A percentile compares a stretch with the other conserved stretches of the same genome.
Conservation (phyloP, 2,888 invertebrate genomes). For the Euproctis similis region DNA sequence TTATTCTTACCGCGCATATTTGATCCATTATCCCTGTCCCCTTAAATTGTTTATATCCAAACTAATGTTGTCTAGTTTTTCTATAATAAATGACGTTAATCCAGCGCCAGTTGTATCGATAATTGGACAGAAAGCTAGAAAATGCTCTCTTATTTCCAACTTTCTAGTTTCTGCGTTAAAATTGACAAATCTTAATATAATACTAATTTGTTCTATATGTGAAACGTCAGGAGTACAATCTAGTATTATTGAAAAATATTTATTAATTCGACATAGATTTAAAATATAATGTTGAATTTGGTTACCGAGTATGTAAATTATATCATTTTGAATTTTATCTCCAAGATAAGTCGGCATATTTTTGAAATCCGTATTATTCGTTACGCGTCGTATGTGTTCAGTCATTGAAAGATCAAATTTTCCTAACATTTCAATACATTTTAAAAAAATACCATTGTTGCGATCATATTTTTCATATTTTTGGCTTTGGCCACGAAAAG, state of each 20-base stretch:
- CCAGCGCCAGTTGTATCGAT: conserved; percentile 8
- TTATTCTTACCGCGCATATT: conserved; percentile 9
- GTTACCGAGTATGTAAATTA: conserved; percentile 1
- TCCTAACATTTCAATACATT: conserved; percentile 13
- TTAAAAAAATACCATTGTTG: conserved; percentile 12
- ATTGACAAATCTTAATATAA: conserved; percentile 10
- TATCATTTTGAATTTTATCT: background rate
- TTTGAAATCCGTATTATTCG: background rate
- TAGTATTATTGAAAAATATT: conserved; percentile 6
- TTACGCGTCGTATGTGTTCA: conserved; percentile 1
- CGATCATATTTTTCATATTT: conserved; percentile 11
- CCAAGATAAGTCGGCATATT: background rate
- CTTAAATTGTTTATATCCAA: conserved; percentile 11
- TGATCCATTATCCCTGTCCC: conserved; percentile 13
- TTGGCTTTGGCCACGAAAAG: conserved; percentile 10
- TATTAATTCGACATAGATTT: conserved; percentile 8
- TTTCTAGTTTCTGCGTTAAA: conserved; percentile 12
- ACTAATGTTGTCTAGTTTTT: conserved; percentile 10
- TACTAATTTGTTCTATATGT: conserved; percentile 11
- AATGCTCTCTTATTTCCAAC: conserved; percentile 10
- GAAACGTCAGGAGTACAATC: conserved; percentile 7
- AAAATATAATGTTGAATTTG: conserved; percentile 4
- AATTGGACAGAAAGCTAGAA: conserved; percentile 8
- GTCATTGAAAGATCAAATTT: conserved; percentile 10
- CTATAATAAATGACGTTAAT: conserved; percentile 8